Percentiles rank a stretch among this genome's conserved stretches.
Evolutionary conservation across 2,797 vertebrate species (phyloP).

Genomic region (Zenarchopterus dispar): DNA sequence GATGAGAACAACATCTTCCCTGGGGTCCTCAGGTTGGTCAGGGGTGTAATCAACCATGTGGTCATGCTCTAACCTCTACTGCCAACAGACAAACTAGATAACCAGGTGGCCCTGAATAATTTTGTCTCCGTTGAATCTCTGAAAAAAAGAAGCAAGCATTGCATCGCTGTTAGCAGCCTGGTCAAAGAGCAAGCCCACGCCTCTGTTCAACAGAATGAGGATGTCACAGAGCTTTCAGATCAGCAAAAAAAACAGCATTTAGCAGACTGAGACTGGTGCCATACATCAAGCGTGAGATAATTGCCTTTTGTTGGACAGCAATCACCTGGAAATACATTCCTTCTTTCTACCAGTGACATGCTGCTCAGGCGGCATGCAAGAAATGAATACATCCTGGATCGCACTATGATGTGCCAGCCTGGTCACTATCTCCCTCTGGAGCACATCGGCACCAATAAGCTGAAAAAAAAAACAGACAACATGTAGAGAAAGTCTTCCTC

Average conservation of each 20-base stretch:
- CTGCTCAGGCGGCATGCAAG: not conserved
- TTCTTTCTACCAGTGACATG: slow-evolving; percentile 4
- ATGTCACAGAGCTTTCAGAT: slow-evolving; percentile 33
- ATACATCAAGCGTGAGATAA: slow-evolving; percentile 21
- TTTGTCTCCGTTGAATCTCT: slow-evolving; percentile 20
- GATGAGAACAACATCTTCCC: slow-evolving; percentile 40
- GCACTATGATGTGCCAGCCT: slow-evolving; percentile 12
- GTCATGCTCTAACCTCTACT: slow-evolving; percentile 45
- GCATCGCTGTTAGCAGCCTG: slow-evolving; percentile 51
- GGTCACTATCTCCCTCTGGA: slow-evolving; percentile 13
- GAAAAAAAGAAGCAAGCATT: slow-evolving; percentile 31
- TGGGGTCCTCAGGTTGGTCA: slow-evolving; percentile 44
- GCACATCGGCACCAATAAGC: slow-evolving; percentile 5
- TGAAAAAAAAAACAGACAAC: slow-evolving; percentile 27
- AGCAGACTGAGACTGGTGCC: slow-evolving; percentile 17
- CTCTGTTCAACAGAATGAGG: slow-evolving; percentile 52
- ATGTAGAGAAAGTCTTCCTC: slow-evolving; percentile 28
- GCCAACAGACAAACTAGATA: slow-evolving; percentile 50
- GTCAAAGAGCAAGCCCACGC: slow-evolving; percentile 55
- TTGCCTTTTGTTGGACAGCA: slow-evolving; percentile 16
- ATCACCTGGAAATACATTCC: slow-evolving; percentile 22
- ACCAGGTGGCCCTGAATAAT: slow-evolving; percentile 51
- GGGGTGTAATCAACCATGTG: slow-evolving; percentile 60
- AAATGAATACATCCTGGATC: slow-evolving; percentile 5
- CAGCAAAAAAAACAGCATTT: slow-evolving; percentile 17